phyloP scores from a whole-genome alignment of 2,113 vertebrate species.

The Redunca redunca region DNA sequence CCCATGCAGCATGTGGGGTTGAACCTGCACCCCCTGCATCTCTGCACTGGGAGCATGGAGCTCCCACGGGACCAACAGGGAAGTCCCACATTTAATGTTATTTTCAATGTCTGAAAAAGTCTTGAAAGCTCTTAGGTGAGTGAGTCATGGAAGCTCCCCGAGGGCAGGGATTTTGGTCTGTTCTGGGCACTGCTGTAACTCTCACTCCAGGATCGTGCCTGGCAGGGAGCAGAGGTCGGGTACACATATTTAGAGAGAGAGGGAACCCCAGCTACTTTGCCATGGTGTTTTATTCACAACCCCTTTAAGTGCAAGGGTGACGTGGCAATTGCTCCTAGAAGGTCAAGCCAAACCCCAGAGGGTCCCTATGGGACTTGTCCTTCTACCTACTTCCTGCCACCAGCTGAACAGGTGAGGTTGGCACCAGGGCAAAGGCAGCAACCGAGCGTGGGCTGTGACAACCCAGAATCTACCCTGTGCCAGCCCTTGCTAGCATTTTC shows the following conservation, averaged over 20 bases:
- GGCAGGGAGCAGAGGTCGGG: background rate
- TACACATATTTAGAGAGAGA: background rate
- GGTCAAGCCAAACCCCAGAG: background rate
- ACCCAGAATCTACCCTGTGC: background rate
- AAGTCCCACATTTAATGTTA: background rate
- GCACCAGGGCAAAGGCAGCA: background rate
- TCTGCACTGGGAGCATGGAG: background rate
- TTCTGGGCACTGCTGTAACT: background rate
- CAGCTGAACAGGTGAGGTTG: background rate
- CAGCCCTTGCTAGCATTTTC: background rate
- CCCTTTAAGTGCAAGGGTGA: background rate
- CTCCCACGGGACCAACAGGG: background rate
- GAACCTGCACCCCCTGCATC: background rate
- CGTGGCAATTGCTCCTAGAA: background rate
- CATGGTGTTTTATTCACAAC: background rate
- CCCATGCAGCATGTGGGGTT: background rate
- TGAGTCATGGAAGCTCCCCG: background rate
- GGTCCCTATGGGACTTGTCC: background rate
- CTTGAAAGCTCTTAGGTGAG: background rate
- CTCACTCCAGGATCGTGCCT: too few species aligned
- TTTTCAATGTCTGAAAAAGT: background rate
- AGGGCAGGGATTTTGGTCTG: background rate
- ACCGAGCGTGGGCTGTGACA: background rate
- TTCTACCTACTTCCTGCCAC: background rate
- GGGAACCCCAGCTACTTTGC: background rate